Conservation (phyloP, 2,888 invertebrate genomes). For the Abscondita cerata region DNA sequence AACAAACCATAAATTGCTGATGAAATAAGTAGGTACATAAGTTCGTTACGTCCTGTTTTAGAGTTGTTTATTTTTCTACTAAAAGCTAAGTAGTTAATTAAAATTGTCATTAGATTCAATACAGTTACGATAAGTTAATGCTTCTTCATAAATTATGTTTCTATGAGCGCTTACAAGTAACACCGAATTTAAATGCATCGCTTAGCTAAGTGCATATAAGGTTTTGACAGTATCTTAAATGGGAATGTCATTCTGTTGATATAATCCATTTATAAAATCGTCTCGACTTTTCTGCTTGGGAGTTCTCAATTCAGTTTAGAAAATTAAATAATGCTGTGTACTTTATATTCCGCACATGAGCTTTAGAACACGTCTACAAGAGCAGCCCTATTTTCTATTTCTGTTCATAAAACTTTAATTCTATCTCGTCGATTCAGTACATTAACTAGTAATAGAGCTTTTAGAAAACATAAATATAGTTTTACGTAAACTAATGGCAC, state of each 20-base stretch:
- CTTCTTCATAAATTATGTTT: not conserved
- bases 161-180: not conserved
- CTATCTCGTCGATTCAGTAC: not conserved
- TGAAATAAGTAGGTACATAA: too few species aligned
- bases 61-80: too few species aligned
- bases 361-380: not conserved
- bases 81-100: too few species aligned
- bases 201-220: constrained; percentile 33
- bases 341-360: constrained; percentile 25
- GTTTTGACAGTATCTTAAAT: constrained; percentile 37
- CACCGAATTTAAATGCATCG: constrained; percentile 10
- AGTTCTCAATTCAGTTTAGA: constrained; percentile 36
- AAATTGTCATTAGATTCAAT: too few species aligned
- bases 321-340: constrained; percentile 23
- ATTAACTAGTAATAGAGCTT: not conserved
- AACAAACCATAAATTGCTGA: too few species aligned
- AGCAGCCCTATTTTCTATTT: not conserved
- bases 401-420: too few species aligned
- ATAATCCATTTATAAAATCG: constrained; percentile 38
- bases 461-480: too few species aligned
- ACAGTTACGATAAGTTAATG: too few species aligned
- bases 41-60: too few species aligned
- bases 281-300: constrained; percentile 24
- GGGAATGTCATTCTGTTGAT: constrained; percentile 38
- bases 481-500: too few species aligned